phyloP scores from a whole-genome alignment of 2,113 vertebrate genomes.

The Microtus richardsoni region DNA sequence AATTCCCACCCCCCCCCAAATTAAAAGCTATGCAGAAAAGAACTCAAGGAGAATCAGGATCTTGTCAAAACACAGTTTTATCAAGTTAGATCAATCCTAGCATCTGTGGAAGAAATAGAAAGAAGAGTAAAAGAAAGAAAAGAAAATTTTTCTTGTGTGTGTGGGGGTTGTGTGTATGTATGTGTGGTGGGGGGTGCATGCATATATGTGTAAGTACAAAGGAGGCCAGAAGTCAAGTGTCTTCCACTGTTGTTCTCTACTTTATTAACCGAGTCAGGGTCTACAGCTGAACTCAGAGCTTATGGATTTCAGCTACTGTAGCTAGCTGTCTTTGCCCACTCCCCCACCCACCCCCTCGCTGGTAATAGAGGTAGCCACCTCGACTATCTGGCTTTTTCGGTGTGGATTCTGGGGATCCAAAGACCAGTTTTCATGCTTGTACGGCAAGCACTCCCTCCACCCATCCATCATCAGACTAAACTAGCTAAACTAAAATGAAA shows the following conservation, averaged over 20 bases:
- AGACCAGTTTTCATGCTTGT: not conserved
- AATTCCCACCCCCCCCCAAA: slow-evolving; percentile 17
- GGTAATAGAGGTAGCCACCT: not conserved
- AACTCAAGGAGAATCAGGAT: not conserved
- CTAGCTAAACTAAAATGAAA: not conserved
- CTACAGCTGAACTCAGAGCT: not conserved
- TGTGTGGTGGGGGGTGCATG: too few species aligned
- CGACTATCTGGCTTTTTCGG: not conserved
- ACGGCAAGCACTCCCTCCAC: not conserved
- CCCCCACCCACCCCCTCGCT: not conserved
- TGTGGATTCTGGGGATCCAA: not conserved
- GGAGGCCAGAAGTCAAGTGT: not conserved
- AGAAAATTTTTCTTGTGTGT: too few species aligned
- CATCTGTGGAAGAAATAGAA: not conserved
- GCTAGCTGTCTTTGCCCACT: not conserved
- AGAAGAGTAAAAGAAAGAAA: not conserved
- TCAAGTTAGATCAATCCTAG: not conserved
- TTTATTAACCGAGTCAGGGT: not conserved
- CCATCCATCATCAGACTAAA: not conserved
- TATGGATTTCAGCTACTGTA: not conserved
- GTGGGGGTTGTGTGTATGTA: not conserved
- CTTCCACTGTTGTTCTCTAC: not conserved
- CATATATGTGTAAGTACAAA: not conserved
- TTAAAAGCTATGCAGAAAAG: not conserved
- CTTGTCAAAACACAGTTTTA: not conserved